Conservation (phyloP, 1,140 invertebrate genomes). For the Tetranychus urticae region DNA sequence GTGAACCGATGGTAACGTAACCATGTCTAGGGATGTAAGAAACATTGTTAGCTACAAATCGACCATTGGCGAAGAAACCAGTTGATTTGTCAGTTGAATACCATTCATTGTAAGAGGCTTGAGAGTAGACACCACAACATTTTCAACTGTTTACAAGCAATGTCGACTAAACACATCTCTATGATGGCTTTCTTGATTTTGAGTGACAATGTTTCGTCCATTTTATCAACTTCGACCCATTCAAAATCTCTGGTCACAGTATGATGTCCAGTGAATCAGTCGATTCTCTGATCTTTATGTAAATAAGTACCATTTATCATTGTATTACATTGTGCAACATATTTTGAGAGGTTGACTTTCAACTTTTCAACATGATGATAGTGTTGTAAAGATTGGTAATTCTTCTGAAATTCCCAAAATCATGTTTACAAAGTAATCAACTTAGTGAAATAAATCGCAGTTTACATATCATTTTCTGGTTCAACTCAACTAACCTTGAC, state of each 20-base stretch:
- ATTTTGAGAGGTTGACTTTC: too few species aligned
- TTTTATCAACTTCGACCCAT: slow-evolving; percentile 10
- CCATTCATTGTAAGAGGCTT: background rate
- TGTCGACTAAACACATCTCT: slow-evolving; percentile 17
- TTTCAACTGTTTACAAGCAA: slow-evolving; percentile 1
- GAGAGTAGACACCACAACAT: background rate
- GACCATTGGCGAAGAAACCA: background rate
- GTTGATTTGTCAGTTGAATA: background rate
- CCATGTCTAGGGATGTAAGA: slow-evolving; percentile 5
- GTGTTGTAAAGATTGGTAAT: too few species aligned
- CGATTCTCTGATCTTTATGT: too few species aligned
- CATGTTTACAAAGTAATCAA: too few species aligned
- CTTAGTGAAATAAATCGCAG: too few species aligned
- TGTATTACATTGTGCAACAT: too few species aligned
- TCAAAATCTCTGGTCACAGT: background rate
- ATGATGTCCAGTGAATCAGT: too few species aligned
- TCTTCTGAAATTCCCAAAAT: too few species aligned
- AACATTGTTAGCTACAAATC: slow-evolving; percentile 5
- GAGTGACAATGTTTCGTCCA: slow-evolving; percentile 18
- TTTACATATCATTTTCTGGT: too few species aligned
- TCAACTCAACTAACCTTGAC: too few species aligned
- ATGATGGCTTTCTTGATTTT: slow-evolving; percentile 19
- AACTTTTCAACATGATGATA: too few species aligned
- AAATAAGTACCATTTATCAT: too few species aligned
- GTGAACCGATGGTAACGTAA: slow-evolving; percentile 1